phyloP scores from a whole-genome alignment of 2,113 vertebrate species.

The Pitta sordida region DNA sequence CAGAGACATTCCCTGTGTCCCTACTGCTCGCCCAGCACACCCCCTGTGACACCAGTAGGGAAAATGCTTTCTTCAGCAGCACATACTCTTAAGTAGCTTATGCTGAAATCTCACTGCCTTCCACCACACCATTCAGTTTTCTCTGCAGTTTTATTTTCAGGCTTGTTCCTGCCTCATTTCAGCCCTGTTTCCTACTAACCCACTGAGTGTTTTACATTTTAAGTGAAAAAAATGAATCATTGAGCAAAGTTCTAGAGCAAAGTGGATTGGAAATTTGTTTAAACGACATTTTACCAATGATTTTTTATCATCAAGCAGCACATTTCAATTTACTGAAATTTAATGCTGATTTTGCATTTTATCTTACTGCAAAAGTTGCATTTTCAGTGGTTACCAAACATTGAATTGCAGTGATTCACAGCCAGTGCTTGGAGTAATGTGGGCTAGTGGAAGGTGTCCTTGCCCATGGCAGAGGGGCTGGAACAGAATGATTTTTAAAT shows the following conservation, averaged over 20 bases:
- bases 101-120: neutral
- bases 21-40: neutral
- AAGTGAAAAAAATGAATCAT: neutral
- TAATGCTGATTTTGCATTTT: neutral
- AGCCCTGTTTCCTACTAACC: neutral
- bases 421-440: neutral
- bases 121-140: neutral
- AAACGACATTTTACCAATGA: neutral
- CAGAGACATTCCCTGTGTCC: fast-evolving
- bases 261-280: neutral
- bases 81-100: neutral
- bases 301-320: neutral
- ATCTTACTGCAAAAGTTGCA: neutral
- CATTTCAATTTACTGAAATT: neutral
- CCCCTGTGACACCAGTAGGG: fast-evolving
- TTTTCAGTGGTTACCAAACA: neutral
- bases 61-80: neutral
- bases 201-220: fast-evolving
- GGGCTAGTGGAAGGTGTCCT: neutral
- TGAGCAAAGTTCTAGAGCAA: neutral
- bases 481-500: neutral
- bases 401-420: neutral
- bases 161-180: neutral
- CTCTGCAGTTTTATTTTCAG: neutral
- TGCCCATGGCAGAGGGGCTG: neutral